phyloP scores from a whole-genome alignment of 2,888 invertebrate genomes.

The Hymenopus coronatus region DNA sequence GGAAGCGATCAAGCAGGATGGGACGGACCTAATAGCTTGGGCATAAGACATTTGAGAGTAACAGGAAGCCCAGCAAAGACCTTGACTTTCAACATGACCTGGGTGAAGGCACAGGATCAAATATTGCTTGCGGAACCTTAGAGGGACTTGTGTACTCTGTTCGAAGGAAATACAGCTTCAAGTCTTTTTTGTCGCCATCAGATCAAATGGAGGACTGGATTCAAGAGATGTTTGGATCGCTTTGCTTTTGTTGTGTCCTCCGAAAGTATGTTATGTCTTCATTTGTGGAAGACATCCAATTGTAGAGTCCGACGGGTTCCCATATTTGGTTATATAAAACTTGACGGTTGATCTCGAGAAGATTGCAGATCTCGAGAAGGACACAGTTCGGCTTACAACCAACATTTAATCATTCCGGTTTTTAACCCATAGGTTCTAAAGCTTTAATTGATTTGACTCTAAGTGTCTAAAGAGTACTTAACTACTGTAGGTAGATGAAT shows the following conservation, averaged over 20 bases:
- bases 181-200: not conserved
- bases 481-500: too few species aligned
- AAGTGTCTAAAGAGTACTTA: too few species aligned
- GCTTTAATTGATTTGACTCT: too few species aligned
- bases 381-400: too few species aligned
- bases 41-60: not conserved
- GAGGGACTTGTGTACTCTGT: not conserved
- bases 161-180: not conserved
- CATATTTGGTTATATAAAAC: not conserved
- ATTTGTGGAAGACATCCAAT: not conserved
- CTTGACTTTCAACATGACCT: not conserved
- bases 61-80: not conserved
- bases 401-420: too few species aligned
- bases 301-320: not conserved
- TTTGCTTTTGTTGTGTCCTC: not conserved
- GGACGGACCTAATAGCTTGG: not conserved
- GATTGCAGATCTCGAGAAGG: too few species aligned
- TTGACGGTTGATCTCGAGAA: not conserved
- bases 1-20: not conserved
- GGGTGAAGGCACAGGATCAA: not conserved
- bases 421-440: too few species aligned
- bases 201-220: not conserved
- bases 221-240: not conserved
- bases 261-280: not conserved
- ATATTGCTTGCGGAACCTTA: not conserved